These are phyloP conservation scores for Sinocyclocheilus rhinocerous DNA, from an alignment of 2,113 vertebrate species.

Conservation along the genomic window DNA sequence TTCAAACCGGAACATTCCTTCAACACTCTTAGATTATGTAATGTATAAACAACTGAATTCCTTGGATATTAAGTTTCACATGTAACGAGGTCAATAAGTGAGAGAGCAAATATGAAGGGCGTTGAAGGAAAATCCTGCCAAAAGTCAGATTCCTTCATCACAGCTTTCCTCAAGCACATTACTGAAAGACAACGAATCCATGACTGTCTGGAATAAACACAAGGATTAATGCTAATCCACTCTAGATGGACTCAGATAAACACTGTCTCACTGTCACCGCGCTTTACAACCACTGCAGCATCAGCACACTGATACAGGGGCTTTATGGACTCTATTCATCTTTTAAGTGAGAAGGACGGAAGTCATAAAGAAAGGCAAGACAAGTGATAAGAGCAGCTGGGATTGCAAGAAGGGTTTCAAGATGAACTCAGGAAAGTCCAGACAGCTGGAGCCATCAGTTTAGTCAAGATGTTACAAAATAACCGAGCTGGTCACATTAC, in stretches of 20 bases:
- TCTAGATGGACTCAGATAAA: background rate
- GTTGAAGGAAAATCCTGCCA: background rate
- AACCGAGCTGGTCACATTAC: background rate
- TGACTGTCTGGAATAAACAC: background rate
- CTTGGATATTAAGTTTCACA: background rate
- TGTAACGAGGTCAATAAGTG: background rate
- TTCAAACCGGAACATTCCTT: conserved; percentile 1
- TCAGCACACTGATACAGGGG: background rate
- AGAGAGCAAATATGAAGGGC: background rate
- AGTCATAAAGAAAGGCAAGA: background rate
- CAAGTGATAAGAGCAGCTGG: conserved; percentile 1
- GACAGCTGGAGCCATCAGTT: background rate
- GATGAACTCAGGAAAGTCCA: conserved; percentile 6
- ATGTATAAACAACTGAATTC: background rate
- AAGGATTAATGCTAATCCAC: conserved; percentile 21
- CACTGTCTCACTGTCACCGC: background rate
- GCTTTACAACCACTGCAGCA: background rate
- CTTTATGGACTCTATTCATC: background rate
- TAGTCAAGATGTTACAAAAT: conserved; percentile 2
- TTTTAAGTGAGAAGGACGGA: conserved; percentile 52
- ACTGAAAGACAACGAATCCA: background rate
- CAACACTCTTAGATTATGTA: background rate
- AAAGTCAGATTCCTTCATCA: background rate
- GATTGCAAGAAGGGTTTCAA: background rate
- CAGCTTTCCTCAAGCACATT: conserved; percentile 4